Conservation (phyloP, 2,113 vertebrate species). For the Clarias magur region DNA sequence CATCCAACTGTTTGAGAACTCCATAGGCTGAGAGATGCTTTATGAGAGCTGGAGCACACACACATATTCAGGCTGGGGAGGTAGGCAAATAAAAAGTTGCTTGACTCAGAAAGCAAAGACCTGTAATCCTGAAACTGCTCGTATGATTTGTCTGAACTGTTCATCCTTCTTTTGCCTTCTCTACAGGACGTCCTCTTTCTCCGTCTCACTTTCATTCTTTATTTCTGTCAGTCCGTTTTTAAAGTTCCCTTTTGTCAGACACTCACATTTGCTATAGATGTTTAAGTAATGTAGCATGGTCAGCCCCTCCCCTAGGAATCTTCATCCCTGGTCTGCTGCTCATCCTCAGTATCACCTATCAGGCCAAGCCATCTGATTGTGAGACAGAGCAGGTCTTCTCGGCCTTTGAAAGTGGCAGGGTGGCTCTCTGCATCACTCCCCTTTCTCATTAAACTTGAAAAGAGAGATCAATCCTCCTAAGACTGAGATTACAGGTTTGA, state of each 20-base stretch:
- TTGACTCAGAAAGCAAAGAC: constrained; percentile 63
- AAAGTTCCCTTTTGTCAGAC: constrained; percentile 7
- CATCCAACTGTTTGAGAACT: constrained; percentile 62
- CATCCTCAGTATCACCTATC: constrained; percentile 86
- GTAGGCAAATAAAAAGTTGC: constrained; percentile 57
- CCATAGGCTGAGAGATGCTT: constrained; percentile 59
- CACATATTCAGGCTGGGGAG: constrained; percentile 47
- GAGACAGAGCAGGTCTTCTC: constrained; percentile 88
- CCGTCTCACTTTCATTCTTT: constrained; percentile 1
- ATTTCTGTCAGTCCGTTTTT: constrained; percentile 6
- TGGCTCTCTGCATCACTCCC: constrained; percentile 70
- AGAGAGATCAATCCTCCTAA: constrained; percentile 84
- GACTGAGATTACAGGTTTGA: constrained; percentile 75
- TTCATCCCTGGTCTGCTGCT: constrained; percentile 78
- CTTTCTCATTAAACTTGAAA: constrained; percentile 94
- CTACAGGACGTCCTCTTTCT: constrained; percentile 25
- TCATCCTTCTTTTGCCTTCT: background rate
- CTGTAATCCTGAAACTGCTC: constrained; percentile 48
- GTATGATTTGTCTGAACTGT: constrained; percentile 7
- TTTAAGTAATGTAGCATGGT: constrained; percentile 20
- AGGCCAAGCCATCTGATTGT: constrained; percentile 82
- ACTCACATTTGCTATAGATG: background rate
- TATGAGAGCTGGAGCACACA: constrained; percentile 58
- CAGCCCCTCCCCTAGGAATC: constrained; percentile 58
- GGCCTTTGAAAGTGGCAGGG: constrained; percentile 78